Base-by-base conservation (phyloP, 2,113 vertebrate genomes). In the Sciurus niger region DNA sequence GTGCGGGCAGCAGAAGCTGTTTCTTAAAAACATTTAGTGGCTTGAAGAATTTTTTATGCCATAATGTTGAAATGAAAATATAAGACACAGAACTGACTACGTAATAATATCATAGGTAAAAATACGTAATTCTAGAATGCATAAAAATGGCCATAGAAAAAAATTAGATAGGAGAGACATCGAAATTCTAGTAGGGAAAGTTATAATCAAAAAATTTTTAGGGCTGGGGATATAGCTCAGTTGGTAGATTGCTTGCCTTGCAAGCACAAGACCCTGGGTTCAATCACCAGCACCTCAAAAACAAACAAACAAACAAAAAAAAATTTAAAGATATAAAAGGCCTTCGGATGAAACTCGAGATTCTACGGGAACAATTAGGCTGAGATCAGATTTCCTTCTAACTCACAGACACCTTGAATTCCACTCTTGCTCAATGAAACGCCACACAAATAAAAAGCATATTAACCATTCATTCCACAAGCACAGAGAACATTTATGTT, bases 151-250 rank as follows among this genome's bases (percentile, higher is more conserved):
- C 25, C 46, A 89, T 20, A 20, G 17, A 82, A 85, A 51, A 80
- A 58, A 85, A 82, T 37, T 73, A 7, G n/a, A 32, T n/a, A 55
- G n/a, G 12, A 73, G 3, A 84, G 25, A 25, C 13, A 40, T 40
- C 37, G 48, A 40, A 73, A 68, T 46, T 40, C 77, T 70, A 37
- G 24, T 87, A 63, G 78, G 53, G 25, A 87, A 30, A 93, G 53
- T 77, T 76, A 93, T 43, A 77, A 93, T 80, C 20, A 95, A 90
- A 37, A 86, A 92, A 87, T 14, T 40, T 40, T 40, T 40, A 40
- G 40, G 40, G 40, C 40, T 40, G 40, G 40, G 40, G 40, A 40
- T 40, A 40, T 40, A 40, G 40, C 40, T 40, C 40, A 40, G 40
- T 40, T 40, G 40, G 40, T 40, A 40, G 40, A 40, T 40, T 40